These are phyloP conservation scores for Acrocephalus kingi DNA, from an alignment of 2,113 vertebrate species.

Conservation along the genomic window DNA sequence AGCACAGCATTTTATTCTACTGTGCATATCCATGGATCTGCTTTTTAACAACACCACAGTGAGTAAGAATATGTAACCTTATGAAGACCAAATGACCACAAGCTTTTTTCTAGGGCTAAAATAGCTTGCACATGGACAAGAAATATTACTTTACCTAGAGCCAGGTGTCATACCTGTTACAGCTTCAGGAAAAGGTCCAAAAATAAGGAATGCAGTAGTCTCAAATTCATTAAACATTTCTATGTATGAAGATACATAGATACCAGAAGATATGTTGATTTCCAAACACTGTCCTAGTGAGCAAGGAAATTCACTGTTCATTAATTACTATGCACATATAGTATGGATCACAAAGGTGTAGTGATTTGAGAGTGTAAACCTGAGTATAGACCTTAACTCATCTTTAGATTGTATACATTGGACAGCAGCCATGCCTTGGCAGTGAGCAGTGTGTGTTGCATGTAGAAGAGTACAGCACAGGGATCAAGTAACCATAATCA, in stretches of 20 bases:
- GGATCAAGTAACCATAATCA: background rate
- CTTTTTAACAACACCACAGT: background rate
- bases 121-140: background rate
- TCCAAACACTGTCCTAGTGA: background rate
- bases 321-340: background rate
- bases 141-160: background rate
- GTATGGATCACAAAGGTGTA: background rate
- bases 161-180: background rate
- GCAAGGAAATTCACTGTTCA: background rate
- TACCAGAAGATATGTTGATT: background rate
- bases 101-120: background rate
- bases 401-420: background rate
- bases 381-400: background rate
- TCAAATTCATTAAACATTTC: background rate
- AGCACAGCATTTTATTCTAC: background rate
- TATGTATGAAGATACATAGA: background rate
- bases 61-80: background rate
- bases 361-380: background rate
- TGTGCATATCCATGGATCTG: background rate
- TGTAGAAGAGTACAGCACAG: background rate
- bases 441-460: background rate
- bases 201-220: background rate
- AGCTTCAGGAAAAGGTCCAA: background rate
- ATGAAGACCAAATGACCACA: background rate
- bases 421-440: constrained; percentile 1